Evolutionary conservation across 2,113 vertebrate species (phyloP).

Genomic region (Ochotona curzoniae): DNA sequence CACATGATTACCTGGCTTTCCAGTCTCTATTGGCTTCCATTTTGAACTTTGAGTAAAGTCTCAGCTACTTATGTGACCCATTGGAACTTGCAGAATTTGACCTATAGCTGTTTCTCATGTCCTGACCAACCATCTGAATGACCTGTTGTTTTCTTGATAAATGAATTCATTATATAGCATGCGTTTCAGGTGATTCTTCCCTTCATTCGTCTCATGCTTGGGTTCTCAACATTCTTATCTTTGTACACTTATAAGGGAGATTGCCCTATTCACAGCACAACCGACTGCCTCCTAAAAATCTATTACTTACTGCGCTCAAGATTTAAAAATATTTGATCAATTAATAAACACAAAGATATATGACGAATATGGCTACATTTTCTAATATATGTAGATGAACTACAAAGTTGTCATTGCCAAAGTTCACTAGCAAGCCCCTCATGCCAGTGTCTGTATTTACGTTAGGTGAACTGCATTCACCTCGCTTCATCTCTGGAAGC

Average conservation of each 20-base stretch:
- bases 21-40: neutral
- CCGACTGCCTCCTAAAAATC: neutral
- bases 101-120: neutral
- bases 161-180: neutral
- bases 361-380: conserved; percentile 38
- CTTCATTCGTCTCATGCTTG: neutral
- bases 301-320: neutral
- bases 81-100: neutral
- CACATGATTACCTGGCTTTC: neutral
- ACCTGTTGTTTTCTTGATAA: neutral
- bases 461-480: too few relatives aligned
- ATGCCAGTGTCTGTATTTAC: too few relatives aligned
- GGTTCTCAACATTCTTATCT: neutral
- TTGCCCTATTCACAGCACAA: neutral
- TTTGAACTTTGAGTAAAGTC: neutral
- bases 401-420: conserved; percentile 75
- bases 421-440: conserved; percentile 58
- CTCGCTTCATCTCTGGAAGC: too few relatives aligned
- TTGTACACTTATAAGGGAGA: neutral
- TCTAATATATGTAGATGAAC: conserved; percentile 62
- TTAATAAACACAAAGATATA: conserved; percentile 44
- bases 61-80: neutral
- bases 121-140: neutral
- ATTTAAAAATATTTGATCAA: too few relatives aligned
- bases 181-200: neutral